phyloP scores from a whole-genome alignment of 2,888 invertebrate genomes.

The Silvanus unidentatus region DNA sequence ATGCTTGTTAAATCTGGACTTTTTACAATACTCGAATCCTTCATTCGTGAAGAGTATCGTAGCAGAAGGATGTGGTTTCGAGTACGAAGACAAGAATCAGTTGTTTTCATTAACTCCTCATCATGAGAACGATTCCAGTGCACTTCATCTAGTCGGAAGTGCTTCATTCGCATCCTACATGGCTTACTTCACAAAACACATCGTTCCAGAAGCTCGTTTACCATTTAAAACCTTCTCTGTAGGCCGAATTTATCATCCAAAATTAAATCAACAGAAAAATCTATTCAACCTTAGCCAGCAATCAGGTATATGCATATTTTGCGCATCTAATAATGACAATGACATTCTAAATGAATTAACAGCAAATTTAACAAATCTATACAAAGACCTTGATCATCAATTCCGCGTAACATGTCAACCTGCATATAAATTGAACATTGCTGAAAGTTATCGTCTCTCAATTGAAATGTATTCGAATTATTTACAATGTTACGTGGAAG shows the following conservation, averaged over 20 bases:
- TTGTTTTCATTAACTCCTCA: constrained; percentile 58
- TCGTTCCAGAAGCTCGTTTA: constrained; percentile 54
- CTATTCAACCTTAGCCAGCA: constrained; percentile 66
- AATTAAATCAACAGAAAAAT: constrained; percentile 37
- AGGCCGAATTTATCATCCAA: constrained; percentile 64
- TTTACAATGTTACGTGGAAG: constrained; percentile 59
- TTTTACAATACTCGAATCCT: constrained; percentile 64
- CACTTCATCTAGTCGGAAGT: constrained; percentile 70
- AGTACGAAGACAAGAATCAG: constrained; percentile 51
- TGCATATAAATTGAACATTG: constrained; percentile 55
- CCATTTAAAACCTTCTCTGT: constrained; percentile 65
- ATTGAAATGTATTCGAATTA: constrained; percentile 71
- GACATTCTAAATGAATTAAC: constrained; percentile 54
- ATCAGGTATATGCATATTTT: constrained; percentile 62
- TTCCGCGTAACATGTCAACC: constrained; percentile 59
- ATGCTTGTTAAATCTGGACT: constrained; percentile 49
- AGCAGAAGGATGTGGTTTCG: constrained; percentile 65
- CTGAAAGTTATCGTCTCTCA: constrained; percentile 63
- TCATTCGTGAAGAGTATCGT: constrained; percentile 73
- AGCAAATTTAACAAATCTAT: constrained; percentile 52
- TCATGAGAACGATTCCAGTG: constrained; percentile 49
- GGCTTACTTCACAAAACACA: constrained; percentile 65
- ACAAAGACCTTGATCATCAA: constrained; percentile 60
- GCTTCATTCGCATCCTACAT: constrained; percentile 68
- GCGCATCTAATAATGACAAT: constrained; percentile 49